phyloP scores from a whole-genome alignment of 2,113 vertebrate genomes.

The Lonchura striata region DNA sequence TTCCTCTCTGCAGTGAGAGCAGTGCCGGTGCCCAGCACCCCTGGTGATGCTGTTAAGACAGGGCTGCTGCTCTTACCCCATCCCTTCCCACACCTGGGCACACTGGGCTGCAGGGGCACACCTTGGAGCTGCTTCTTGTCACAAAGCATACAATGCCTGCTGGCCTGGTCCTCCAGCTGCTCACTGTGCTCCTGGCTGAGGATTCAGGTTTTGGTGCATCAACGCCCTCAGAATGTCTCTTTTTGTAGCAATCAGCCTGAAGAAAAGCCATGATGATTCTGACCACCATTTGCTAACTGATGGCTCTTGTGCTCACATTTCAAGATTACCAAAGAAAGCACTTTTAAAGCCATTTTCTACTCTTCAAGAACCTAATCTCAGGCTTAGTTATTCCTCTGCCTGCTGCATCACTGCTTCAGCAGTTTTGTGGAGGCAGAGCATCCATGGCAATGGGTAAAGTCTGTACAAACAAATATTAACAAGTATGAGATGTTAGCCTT shows the following conservation, averaged over 20 bases:
- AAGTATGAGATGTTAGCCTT: neutral
- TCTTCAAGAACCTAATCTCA: neutral
- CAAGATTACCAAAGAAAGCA: neutral
- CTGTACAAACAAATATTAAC: neutral
- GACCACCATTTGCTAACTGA: neutral
- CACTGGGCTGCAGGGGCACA: neutral
- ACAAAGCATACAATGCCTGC: accelerated
- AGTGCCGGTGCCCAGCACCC: neutral
- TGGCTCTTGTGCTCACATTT: neutral
- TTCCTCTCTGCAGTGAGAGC: neutral
- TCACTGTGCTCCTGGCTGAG: neutral
- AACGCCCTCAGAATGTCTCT: neutral
- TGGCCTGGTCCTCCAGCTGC: neutral
- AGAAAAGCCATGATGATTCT: neutral
- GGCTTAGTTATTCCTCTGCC: neutral
- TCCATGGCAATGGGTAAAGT: neutral
- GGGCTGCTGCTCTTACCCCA: neutral
- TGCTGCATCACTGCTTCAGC: neutral
- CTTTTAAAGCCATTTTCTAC: neutral
- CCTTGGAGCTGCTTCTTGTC: neutral
- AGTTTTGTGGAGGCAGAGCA: neutral
- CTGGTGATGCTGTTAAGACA: accelerated
- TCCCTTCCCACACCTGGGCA: neutral
- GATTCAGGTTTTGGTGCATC: neutral
- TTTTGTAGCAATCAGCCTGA: neutral